Evolutionary conservation across 2,113 vertebrate species (phyloP).

Genomic region (Engystomops pustulosus): DNA sequence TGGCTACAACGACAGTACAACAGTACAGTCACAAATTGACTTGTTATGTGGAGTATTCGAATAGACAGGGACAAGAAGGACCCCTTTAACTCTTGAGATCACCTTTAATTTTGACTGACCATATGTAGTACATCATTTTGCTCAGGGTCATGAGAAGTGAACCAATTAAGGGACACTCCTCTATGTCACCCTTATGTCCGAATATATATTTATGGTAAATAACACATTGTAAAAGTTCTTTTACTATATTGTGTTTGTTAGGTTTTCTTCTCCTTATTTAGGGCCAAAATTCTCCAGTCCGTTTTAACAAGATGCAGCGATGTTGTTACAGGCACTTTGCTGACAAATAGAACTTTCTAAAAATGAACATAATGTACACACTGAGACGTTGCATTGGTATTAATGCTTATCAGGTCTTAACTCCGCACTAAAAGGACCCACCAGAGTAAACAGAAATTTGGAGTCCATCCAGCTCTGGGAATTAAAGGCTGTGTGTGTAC

Average conservation of each 20-base stretch:
- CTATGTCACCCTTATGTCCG: too few relatives aligned
- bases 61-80: too few relatives aligned
- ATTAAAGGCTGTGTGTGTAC: conserved; percentile 37
- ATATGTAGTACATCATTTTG: too few relatives aligned
- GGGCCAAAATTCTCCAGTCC: not conserved
- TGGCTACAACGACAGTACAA: too few relatives aligned
- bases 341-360: conserved; percentile 31
- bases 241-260: not conserved
- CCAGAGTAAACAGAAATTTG: conserved; percentile 49
- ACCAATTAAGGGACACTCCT: too few relatives aligned
- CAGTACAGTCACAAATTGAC: too few relatives aligned
- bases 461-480: conserved; percentile 43
- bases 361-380: conserved; percentile 17
- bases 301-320: not conserved
- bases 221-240: too few relatives aligned
- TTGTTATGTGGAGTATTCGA: too few relatives aligned
- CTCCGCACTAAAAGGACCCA: conserved; percentile 24
- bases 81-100: too few relatives aligned
- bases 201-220: too few relatives aligned
- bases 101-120: too few relatives aligned
- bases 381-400: conserved; percentile 17
- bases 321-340: not conserved
- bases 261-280: not conserved
- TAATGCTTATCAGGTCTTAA: conserved; percentile 43
- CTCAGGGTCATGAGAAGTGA: too few relatives aligned